phyloP scores from a whole-genome alignment of 2,113 vertebrate genomes.

The Pseudopipra pipra region DNA sequence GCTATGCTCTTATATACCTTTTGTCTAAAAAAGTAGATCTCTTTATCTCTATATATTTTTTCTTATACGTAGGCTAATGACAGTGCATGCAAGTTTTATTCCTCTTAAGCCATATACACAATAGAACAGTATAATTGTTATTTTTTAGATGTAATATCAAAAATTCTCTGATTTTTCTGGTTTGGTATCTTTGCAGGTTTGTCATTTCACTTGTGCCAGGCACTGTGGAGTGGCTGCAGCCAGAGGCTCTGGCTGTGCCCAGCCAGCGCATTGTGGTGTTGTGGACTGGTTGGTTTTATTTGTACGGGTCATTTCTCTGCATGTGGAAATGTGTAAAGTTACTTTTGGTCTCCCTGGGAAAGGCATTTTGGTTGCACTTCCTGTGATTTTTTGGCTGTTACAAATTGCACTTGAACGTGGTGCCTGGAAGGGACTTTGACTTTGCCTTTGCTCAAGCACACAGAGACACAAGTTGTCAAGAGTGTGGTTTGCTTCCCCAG shows the following conservation, averaged over 20 bases:
- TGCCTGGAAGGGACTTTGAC: neutral
- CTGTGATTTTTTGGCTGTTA: neutral
- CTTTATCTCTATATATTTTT: neutral
- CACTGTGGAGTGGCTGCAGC: neutral
- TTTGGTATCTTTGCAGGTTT: neutral
- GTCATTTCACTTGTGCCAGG: neutral
- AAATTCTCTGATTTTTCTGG: neutral
- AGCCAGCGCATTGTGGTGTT: rapidly evolving
- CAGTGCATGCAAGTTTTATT: neutral
- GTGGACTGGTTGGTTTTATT: neutral
- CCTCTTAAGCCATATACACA: neutral
- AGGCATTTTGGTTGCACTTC: neutral
- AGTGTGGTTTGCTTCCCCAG: neutral
- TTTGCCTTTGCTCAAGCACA: neutral
- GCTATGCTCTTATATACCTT: neutral
- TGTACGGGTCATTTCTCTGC: neutral
- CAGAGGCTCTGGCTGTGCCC: neutral
- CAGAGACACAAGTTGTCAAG: neutral
- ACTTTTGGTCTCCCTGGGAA: neutral
- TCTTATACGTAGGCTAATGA: neutral
- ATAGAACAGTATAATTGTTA: neutral
- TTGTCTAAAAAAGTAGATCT: neutral
- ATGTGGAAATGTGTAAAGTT: neutral
- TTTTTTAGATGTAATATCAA: neutral
- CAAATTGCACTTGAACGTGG: rapidly evolving